Percentiles rank a stretch among this genome's conserved stretches.
These are phyloP conservation scores for Cheilosia soror DNA, from an alignment of 2,888 invertebrate genomes.

Conservation along the genomic window DNA sequence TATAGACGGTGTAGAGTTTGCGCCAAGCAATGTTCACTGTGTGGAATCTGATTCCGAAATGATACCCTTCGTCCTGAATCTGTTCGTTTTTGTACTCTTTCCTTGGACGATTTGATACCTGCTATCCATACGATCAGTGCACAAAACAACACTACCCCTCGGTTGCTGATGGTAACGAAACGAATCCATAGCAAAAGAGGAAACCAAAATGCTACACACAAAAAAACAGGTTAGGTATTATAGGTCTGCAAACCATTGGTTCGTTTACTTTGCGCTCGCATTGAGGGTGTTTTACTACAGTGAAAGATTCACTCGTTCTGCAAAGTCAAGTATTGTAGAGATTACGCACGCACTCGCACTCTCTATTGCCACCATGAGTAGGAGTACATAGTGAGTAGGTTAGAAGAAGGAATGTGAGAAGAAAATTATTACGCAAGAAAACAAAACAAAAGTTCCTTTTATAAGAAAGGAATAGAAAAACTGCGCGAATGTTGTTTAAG, in stretches of 20 bases:
- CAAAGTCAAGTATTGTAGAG: conserved; percentile 42
- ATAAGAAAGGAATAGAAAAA: too few relatives aligned
- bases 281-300: conserved; percentile 42
- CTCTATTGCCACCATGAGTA: not conserved
- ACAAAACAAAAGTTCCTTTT: too few relatives aligned
- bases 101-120: conserved; percentile 10
- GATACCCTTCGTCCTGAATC: conserved; percentile 84
- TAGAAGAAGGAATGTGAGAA: too few relatives aligned
- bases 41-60: conserved; percentile 85
- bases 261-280: not conserved
- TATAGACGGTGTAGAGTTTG: conserved; percentile 31
- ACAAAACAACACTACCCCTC: conserved; percentile 7
- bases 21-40: conserved; percentile 80
- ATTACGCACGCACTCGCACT: conserved; percentile 5
- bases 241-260: conserved; percentile 48
- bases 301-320: conserved; percentile 45
- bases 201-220: conserved; percentile 19
- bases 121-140: conserved; percentile 54
- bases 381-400: not conserved
- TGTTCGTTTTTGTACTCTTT: conserved; percentile 81
- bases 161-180: not conserved
- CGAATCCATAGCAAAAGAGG: conserved; percentile 23
- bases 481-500: too few relatives aligned
- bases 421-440: too few relatives aligned
- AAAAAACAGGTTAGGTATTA: conserved; percentile 53